These are phyloP conservation scores for Ennomos erosarius DNA, from an alignment of 2,888 invertebrate species.

Conservation along the genomic window DNA sequence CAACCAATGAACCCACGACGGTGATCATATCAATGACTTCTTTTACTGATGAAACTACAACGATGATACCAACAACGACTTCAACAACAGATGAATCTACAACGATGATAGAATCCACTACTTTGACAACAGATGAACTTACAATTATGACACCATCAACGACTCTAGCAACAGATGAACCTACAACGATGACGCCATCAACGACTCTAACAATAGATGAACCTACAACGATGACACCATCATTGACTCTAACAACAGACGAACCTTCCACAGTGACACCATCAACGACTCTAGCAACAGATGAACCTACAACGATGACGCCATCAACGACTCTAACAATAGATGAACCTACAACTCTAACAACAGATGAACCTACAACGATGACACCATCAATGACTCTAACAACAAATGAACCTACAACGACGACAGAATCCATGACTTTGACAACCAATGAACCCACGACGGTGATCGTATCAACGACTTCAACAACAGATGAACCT, in stretches of 20 bases:
- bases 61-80: not conserved
- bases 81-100: slow-evolving; percentile 12
- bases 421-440: not conserved
- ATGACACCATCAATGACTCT: not conserved
- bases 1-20: not conserved
- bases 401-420: not conserved
- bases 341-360: slow-evolving; percentile 2
- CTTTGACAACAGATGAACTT: not conserved
- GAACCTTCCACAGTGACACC: not conserved
- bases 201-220: not conserved
- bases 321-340: not conserved
- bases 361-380: not conserved
- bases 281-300: not conserved
- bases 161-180: not conserved
- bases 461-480: not conserved
- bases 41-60: slow-evolving; percentile 5
- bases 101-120: not conserved
- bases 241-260: not conserved
- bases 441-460: slow-evolving; percentile 1
- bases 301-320: not conserved
- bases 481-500: not conserved
- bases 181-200: not conserved
- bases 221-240: not conserved
- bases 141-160: not conserved
- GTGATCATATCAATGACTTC: not conserved